Evolutionary conservation across 2,113 vertebrate genomes (phyloP).

Genomic region (Sceloporus tristichus): DNA sequence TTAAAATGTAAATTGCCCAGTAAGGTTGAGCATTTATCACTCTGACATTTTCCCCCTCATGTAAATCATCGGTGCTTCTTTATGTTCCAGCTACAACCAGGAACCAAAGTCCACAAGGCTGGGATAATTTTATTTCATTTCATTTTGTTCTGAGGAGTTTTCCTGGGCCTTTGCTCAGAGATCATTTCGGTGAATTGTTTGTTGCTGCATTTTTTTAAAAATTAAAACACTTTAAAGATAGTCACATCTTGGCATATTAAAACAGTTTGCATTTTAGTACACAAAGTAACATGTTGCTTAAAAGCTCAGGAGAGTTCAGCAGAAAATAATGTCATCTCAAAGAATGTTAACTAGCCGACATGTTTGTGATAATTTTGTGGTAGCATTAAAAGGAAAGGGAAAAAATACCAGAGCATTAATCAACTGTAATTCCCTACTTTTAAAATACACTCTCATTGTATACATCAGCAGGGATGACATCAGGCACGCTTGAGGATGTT

Average conservation of each 20-base stretch:
- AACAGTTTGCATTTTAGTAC: not conserved
- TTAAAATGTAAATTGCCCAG: constrained; percentile 23
- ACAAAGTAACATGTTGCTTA: not conserved
- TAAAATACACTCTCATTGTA: not conserved
- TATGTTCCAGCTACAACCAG: not conserved
- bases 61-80: not conserved
- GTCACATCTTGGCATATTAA: not conserved
- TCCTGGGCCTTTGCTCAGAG: not conserved
- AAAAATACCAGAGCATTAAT: too few species aligned
- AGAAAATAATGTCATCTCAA: not conserved
- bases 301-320: not conserved
- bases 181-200: too few species aligned
- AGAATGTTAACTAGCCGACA: not conserved
- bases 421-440: not conserved
- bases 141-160: not conserved
- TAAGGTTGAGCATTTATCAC: not conserved
- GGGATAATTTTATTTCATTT: not conserved
- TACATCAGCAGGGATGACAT: not conserved
- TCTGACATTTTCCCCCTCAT: not conserved
- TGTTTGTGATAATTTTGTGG: not conserved
- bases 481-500: not conserved
- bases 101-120: not conserved
- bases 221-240: too few species aligned
- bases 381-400: too few species aligned
- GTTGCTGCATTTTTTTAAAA: too few species aligned